These are phyloP conservation scores for Sinosuthora webbiana DNA, from an alignment of 2,113 vertebrate species.

Conservation along the genomic window DNA sequence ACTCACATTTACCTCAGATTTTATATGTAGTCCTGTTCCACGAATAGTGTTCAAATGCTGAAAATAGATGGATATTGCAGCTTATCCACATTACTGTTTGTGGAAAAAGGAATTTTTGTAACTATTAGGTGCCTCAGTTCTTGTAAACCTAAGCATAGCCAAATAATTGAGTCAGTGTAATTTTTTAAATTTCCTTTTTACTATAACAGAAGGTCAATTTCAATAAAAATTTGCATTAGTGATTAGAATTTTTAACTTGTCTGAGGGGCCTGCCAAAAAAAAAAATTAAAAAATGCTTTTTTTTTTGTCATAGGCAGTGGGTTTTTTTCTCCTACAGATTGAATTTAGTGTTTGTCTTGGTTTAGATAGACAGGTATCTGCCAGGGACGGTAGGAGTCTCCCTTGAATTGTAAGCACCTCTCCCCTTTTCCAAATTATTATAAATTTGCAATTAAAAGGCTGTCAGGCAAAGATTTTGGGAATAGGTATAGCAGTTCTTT, in stretches of 20 bases:
- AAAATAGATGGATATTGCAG: background rate
- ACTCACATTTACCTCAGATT: background rate
- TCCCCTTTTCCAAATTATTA: no score
- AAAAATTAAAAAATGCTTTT: background rate
- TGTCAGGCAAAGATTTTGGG: no score
- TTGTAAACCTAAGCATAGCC: background rate
- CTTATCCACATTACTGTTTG: background rate
- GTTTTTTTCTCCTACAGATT: background rate
- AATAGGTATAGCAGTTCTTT: no score
- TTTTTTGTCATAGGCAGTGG: background rate
- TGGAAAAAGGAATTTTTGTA: background rate
- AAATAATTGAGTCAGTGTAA: background rate
- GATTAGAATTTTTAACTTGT: background rate
- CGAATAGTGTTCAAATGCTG: background rate
- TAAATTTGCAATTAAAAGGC: no score
- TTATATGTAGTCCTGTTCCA: background rate
- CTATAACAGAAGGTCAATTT: background rate
- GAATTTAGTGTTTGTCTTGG: no score
- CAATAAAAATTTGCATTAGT: background rate
- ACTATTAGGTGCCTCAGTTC: background rate
- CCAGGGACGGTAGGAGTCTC: no score
- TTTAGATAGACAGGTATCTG: no score
- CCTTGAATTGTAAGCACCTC: no score
- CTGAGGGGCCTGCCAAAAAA: background rate
- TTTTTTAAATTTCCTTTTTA: background rate